Evolutionary conservation across 2,888 invertebrate species (phyloP), one percentile per base, ranked within the genome.

Genomic region (Agonopterix subpropinquella): DNA sequence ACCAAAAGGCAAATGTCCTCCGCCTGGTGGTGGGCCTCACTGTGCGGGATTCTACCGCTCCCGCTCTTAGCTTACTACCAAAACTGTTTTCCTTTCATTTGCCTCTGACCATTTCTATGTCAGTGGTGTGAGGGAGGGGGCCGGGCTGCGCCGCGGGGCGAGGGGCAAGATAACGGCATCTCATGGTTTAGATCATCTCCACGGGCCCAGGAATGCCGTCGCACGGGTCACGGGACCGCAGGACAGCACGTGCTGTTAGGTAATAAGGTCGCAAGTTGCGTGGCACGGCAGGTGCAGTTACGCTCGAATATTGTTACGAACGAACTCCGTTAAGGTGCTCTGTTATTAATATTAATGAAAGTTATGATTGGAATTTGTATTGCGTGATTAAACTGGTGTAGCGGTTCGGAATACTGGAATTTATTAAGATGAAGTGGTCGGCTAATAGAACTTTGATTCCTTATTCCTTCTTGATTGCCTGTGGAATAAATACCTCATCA

Each of bases 51-150:
- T 43, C 11, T 13, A 43, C 9, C 11, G 11, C 11, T 28, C 43
- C 36, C 61, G 59, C 68, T 59, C 51, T 39, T 56, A 43, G 11
- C 49, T 53, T 55, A 51, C 10, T 47, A 41, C 59, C 10, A n/a
- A 35, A 37, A 44, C 59, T 72, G 63, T 78, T 79, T 79, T 80
- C 76, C 80, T 79, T 80, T 80, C 78, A 72, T 75, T 77, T 66
- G 73, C 57, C 56, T 62, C 61, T 11, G 59, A 58, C 57, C 53
- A 57, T 62, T 65, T 65, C 59, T 67, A 64, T 70, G 68, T 61
- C 64, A 53, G 48, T 50, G 52, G 52, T 11, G 50, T 37, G 48
- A 47, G 45, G 39, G 43, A 9, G 41, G 43, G 28, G 8, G 11
- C 39, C 10, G 43, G 45, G 47, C 52, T 42, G 48, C 11, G 45